Conservation (phyloP, 2,797 vertebrate species). For the Tenualosa ilisha region DNA sequence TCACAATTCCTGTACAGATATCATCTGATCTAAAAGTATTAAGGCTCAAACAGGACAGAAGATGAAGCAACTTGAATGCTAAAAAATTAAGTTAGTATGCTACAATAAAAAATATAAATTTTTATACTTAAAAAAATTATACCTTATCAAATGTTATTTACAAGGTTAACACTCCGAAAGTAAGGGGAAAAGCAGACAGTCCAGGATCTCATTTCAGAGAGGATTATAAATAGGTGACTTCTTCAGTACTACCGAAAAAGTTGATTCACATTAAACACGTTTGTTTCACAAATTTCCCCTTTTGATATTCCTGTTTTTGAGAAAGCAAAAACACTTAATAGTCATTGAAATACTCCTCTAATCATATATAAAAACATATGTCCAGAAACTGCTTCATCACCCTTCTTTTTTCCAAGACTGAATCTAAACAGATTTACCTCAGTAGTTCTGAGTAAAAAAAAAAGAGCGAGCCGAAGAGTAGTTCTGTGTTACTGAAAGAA, state of each 20-base stretch:
- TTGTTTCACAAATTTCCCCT: slow-evolving; percentile 50
- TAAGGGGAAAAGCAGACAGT: slow-evolving; percentile 50
- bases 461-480: slow-evolving; percentile 33
- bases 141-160: slow-evolving; percentile 74
- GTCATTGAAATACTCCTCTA: slow-evolving; percentile 40
- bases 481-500: slow-evolving; percentile 32
- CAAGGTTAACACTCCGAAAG: slow-evolving; percentile 63
- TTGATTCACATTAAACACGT: slow-evolving; percentile 70
- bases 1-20: slow-evolving; percentile 5
- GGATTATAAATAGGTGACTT: slow-evolving; percentile 73
- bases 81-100: slow-evolving; percentile 78
- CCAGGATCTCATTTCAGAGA: slow-evolving; percentile 54
- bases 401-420: slow-evolving; percentile 16
- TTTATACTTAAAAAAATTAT: slow-evolving; percentile 70
- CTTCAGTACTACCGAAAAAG: slow-evolving; percentile 69
- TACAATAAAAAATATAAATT: slow-evolving; percentile 78
- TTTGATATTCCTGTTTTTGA: slow-evolving; percentile 49
- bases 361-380: slow-evolving; percentile 34
- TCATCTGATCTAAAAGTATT: slow-evolving; percentile 64
- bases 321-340: slow-evolving; percentile 25
- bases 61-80: slow-evolving; percentile 57
- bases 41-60: slow-evolving; percentile 69
- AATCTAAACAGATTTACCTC: slow-evolving; percentile 29
- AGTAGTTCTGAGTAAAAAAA: slow-evolving; percentile 49
- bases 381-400: background rate